Conservation (phyloP, 2,797 vertebrate genomes). For the Cossypha dichroa region DNA sequence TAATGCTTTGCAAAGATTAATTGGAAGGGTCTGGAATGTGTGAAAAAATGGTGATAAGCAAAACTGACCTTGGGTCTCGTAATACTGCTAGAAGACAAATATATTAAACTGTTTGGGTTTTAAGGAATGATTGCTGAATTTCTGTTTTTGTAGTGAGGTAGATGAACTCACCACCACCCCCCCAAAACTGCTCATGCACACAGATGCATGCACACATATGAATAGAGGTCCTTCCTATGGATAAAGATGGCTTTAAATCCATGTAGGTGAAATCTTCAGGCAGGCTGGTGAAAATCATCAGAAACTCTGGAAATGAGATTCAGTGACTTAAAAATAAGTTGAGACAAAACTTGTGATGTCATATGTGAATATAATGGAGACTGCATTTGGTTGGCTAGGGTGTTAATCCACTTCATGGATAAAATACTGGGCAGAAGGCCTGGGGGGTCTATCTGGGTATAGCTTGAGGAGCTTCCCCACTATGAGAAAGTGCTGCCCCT, state of each 20-base stretch:
- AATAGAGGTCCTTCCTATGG: neutral
- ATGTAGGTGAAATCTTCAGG: neutral
- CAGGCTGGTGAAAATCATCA: neutral
- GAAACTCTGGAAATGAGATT: neutral
- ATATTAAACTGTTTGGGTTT: neutral
- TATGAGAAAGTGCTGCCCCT: neutral
- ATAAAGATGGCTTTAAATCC: neutral
- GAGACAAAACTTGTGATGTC: neutral
- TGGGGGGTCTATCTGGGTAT: neutral
- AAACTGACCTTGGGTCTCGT: neutral
- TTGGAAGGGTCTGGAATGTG: neutral
- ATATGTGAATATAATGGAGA: neutral
- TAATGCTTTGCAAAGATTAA: neutral
- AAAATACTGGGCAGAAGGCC: neutral
- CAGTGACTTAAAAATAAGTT: neutral
- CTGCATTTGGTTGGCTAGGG: neutral
- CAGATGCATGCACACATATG: rapidly evolving
- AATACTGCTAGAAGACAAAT: neutral
- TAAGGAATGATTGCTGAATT: neutral
- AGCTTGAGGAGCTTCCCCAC: rapidly evolving
- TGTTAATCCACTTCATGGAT: neutral
- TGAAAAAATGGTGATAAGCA: neutral
- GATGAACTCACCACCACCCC: neutral
- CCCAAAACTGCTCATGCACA: neutral
- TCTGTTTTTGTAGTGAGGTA: neutral